phyloP scores from a whole-genome alignment of 2,888 invertebrate species.

The Pandemis heparana region DNA sequence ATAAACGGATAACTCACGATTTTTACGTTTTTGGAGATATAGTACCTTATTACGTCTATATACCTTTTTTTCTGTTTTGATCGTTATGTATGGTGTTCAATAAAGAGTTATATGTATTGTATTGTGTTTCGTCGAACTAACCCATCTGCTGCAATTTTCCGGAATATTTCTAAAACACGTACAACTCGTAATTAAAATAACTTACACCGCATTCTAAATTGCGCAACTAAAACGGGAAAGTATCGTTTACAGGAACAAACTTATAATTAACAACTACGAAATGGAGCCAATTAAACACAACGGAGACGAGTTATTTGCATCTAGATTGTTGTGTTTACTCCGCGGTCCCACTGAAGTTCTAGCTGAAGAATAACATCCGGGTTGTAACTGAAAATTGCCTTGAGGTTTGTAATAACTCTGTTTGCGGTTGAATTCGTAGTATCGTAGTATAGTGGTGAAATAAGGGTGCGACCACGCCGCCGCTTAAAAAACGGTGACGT shows the following conservation, averaged over 20 bases:
- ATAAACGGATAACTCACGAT: too few species aligned
- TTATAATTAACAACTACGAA: conserved; percentile 20
- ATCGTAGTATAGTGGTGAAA: too few species aligned
- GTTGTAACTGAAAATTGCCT: conserved; percentile 5
- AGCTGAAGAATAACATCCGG: not conserved
- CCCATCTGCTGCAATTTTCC: too few species aligned
- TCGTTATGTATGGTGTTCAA: too few species aligned
- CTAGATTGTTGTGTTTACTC: conserved; percentile 26
- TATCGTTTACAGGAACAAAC: conserved; percentile 12
- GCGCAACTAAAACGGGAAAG: not conserved
- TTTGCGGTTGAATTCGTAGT: not conserved
- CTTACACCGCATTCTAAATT: not conserved
- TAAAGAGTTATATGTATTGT: too few species aligned
- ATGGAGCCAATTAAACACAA: conserved; percentile 13
- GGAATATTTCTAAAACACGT: too few species aligned
- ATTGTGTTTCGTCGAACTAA: too few species aligned
- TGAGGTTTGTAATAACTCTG: not conserved
- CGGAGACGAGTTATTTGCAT: conserved; percentile 23
- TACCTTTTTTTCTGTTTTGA: too few species aligned
- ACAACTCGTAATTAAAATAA: not conserved
- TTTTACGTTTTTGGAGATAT: too few species aligned
- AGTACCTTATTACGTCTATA: too few species aligned
- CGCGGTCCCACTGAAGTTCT: conserved; percentile 14
- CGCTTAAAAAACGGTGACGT: too few species aligned
- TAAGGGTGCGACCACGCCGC: too few species aligned